Conservation (phyloP, 2,888 invertebrate species). For the Odontocolon sp. region DNA sequence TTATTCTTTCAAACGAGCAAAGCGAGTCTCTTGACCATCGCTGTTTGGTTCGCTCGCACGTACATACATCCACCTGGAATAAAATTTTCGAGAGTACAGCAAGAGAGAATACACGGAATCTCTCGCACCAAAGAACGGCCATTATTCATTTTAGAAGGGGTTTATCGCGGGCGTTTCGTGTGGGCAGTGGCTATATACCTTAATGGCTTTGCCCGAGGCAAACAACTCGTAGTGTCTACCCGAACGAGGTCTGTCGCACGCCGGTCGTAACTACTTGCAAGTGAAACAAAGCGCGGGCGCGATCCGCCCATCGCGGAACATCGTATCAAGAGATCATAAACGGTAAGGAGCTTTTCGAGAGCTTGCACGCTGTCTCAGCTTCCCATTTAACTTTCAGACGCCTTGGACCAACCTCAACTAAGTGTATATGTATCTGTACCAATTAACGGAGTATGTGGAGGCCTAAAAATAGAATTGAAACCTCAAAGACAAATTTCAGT, state of each 20-base stretch:
- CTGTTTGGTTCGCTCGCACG: conserved; percentile 2
- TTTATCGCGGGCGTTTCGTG: conserved; percentile 19
- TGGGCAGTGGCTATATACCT: conserved; percentile 47
- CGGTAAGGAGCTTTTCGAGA: conserved; percentile 19
- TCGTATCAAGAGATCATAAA: conserved; percentile 61
- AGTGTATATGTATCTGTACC: too few species aligned
- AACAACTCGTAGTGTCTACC: conserved; percentile 10
- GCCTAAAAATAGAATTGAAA: too few species aligned
- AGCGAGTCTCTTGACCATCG: conserved; percentile 21
- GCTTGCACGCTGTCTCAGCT: conserved; percentile 5
- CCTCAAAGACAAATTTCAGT: too few species aligned
- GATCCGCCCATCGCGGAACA: conserved; percentile 64
- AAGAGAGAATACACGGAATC: conserved; percentile 15
- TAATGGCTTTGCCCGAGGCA: conserved; percentile 50
- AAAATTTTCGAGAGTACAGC: conserved; percentile 39
- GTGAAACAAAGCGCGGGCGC: conserved; percentile 66
- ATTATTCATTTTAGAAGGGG: conserved; percentile 55
- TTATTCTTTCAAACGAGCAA: conserved; percentile 49
- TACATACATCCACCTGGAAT: conserved; percentile 11
- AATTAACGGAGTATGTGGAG: too few species aligned
- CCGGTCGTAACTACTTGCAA: conserved; percentile 59
- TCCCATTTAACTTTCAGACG: neutral
- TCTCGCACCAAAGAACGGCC: conserved; percentile 18
- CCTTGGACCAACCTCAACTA: neutral
- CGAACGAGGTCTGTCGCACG: conserved; percentile 17